These are phyloP conservation scores for Hemibagrus wyckioides DNA, from an alignment of 2,113 vertebrate species.

Conservation along the genomic window DNA sequence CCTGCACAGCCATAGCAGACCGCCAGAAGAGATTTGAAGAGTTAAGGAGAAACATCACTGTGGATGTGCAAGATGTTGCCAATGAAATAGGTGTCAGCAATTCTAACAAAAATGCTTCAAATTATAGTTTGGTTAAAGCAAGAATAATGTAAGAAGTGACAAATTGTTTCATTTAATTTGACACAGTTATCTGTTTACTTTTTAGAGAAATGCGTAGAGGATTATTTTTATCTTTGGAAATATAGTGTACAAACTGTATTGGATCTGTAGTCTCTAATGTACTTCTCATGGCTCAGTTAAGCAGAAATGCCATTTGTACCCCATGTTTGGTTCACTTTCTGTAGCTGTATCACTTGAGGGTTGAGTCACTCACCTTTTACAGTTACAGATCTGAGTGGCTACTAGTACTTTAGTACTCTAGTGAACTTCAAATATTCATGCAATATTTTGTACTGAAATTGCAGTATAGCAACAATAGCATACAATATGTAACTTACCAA, in stretches of 20 bases:
- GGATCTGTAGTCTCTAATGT: too few relatives aligned
- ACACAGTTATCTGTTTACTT: neutral
- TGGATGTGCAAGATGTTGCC: constrained; percentile 79
- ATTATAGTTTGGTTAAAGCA: constrained; percentile 81
- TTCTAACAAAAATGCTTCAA: constrained; percentile 63
- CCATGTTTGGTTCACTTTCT: neutral
- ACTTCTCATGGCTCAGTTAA: neutral
- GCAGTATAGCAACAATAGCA: too few relatives aligned
- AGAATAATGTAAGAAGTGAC: constrained; percentile 64
- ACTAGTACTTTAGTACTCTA: too few relatives aligned
- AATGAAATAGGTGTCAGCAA: constrained; percentile 70
- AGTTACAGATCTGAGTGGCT: too few relatives aligned
- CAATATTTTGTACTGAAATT: too few relatives aligned
- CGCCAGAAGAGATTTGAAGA: constrained; percentile 78
- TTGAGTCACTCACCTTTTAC: neutral
- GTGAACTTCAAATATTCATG: too few relatives aligned
- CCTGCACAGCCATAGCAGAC: constrained; percentile 89
- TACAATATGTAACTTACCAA: too few relatives aligned
- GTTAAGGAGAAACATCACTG: constrained; percentile 73
- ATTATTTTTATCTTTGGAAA: neutral
- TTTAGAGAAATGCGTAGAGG: neutral
- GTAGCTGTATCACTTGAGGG: neutral
- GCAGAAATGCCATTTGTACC: neutral
- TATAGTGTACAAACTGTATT: neutral
- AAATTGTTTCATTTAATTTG: too few relatives aligned